Evolutionary conservation across 2,888 invertebrate species (phyloP).

Genomic region (Zaprionus bogoriensis): DNA sequence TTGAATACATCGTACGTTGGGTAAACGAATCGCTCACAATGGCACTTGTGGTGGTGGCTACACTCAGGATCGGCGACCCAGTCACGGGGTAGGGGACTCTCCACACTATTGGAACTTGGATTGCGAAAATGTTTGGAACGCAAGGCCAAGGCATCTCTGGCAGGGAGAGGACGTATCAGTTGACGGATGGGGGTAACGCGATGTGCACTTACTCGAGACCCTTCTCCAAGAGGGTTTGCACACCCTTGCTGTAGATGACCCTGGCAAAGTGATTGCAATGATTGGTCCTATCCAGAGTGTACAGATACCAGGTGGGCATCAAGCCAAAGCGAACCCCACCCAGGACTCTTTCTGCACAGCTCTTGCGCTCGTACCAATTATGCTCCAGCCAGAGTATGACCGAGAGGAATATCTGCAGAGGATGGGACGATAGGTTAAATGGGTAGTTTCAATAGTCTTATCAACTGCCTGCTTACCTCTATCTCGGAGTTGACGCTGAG

Average conservation of each 20-base stretch:
- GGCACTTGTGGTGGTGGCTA: constrained; percentile 59
- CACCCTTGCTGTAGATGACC: constrained; percentile 35
- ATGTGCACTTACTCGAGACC: constrained; percentile 48
- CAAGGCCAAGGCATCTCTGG: constrained; percentile 45
- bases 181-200: background rate
- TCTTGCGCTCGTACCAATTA: constrained; percentile 55
- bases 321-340: constrained; percentile 54
- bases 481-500: constrained; percentile 65
- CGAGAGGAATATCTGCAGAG: constrained; percentile 49
- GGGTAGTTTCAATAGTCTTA: background rate
- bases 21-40: constrained; percentile 51
- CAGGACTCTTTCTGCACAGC: constrained; percentile 47
- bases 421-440: too few species aligned
- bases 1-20: constrained; percentile 67
- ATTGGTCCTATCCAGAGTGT: constrained; percentile 50
- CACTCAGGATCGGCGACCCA: constrained; percentile 60
- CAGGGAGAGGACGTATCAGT: background rate
- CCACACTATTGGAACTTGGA: background rate
- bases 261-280: constrained; percentile 42
- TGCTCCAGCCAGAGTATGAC: constrained; percentile 63
- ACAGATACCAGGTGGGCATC: constrained; percentile 64
- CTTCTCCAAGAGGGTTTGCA: constrained; percentile 40
- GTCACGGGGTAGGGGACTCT: constrained; percentile 47
- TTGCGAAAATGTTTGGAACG: constrained; percentile 6
- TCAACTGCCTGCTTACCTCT: constrained; percentile 37